phyloP scores from a whole-genome alignment of 2,113 vertebrate genomes.

The Gracilinanus agilis region DNA sequence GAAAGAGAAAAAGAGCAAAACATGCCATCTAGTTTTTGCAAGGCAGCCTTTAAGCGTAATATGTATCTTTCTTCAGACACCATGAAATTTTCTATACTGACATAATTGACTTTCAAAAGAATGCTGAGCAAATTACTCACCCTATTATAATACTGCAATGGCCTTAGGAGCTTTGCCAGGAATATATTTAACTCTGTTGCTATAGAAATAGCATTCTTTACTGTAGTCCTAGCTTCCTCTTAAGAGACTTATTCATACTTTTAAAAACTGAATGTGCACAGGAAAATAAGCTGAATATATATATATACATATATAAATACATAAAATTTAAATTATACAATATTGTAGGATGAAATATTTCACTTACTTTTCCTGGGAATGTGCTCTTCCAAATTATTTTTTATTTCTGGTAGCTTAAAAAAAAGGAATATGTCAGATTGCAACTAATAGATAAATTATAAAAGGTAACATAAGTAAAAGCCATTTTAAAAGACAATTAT shows the following conservation, averaged over 20 bases:
- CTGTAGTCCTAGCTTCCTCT: neutral
- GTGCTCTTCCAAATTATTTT: neutral
- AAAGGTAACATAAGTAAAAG: neutral
- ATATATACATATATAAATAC: neutral
- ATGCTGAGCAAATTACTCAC: neutral
- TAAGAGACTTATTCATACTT: neutral
- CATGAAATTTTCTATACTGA: neutral
- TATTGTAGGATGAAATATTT: neutral
- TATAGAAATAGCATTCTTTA: neutral
- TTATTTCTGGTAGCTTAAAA: neutral
- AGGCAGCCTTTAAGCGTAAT: neutral
- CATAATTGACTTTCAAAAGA: neutral
- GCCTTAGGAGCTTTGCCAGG: neutral
- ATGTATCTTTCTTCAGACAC: neutral
- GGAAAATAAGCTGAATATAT: neutral
- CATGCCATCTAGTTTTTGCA: neutral
- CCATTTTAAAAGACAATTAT: neutral
- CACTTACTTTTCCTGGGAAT: neutral
- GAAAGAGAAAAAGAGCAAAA: neutral
- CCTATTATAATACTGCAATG: neutral
- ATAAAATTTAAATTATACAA: neutral
- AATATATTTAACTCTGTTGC: neutral
- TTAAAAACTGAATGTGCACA: neutral
- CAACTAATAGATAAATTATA: neutral
- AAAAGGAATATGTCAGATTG: neutral